phyloP scores from a whole-genome alignment of 2,113 vertebrate species.

The Notiomystis cincta region DNA sequence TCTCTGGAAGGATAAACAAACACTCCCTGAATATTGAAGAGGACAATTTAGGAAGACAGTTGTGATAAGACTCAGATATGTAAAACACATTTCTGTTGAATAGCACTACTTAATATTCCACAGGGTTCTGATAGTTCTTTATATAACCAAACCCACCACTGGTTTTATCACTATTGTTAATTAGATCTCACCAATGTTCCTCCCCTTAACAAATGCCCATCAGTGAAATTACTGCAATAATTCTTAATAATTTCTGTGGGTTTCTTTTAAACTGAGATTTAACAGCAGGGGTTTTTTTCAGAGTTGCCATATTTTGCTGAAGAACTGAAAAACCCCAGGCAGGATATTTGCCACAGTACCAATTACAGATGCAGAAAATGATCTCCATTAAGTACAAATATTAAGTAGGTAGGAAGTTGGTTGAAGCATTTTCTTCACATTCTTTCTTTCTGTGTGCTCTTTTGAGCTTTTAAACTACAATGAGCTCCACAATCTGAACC shows the following conservation, averaged over 20 bases:
- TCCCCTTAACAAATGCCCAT: background rate
- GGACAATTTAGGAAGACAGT: background rate
- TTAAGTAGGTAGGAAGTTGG: background rate
- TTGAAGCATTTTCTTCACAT: background rate
- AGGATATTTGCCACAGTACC: background rate
- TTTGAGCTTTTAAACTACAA: background rate
- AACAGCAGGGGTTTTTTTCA: background rate
- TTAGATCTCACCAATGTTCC: background rate
- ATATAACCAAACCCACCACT: background rate
- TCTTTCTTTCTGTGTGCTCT: background rate
- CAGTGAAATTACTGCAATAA: background rate
- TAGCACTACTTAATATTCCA: background rate
- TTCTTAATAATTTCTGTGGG: background rate
- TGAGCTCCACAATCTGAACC: background rate
- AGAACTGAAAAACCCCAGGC: background rate
- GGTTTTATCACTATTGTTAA: background rate
- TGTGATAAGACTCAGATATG: background rate
- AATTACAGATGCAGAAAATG: background rate
- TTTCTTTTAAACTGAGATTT: background rate
- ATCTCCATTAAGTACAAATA: background rate
- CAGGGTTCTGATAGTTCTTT: background rate
- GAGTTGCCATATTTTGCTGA: background rate
- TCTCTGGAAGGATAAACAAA: background rate
- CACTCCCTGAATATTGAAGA: background rate
- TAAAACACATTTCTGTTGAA: background rate